phyloP scores from a whole-genome alignment of 2,888 invertebrate genomes.

The Napeogenes inachia region DNA sequence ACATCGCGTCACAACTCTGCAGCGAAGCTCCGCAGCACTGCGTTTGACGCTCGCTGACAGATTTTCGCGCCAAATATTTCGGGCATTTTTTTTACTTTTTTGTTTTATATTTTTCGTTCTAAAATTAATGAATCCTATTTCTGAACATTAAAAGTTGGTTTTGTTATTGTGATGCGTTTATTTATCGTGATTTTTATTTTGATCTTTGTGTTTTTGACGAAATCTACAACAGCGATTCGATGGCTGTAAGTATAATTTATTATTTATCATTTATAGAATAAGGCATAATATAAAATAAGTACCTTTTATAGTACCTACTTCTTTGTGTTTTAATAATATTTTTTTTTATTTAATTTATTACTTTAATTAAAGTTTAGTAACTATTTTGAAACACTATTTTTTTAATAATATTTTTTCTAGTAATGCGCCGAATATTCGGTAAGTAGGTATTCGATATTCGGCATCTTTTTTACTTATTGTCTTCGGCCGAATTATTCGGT shows the following conservation, averaged over 20 bases:
- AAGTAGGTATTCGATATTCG: too few relatives aligned
- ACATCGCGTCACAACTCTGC: slow-evolving; percentile 29
- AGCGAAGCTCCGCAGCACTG: slow-evolving; percentile 37
- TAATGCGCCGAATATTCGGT: too few relatives aligned
- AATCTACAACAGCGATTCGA: slow-evolving; percentile 66
- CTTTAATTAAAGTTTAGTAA: too few relatives aligned
- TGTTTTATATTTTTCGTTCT: slow-evolving; percentile 11
- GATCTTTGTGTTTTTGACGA: slow-evolving; percentile 71
- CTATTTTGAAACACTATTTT: too few relatives aligned
- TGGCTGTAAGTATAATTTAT: slow-evolving; percentile 65
- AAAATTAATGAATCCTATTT: slow-evolving; percentile 18
- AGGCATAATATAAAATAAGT: background rate
- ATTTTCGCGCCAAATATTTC: slow-evolving; percentile 64
- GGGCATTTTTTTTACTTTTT: slow-evolving; percentile 36
- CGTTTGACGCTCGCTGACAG: slow-evolving; percentile 39
- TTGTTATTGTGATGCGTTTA: slow-evolving; percentile 62
- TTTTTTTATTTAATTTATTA: too few relatives aligned
- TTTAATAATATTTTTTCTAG: too few relatives aligned
- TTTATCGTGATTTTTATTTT: slow-evolving; percentile 64
- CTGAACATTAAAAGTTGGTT: slow-evolving; percentile 15
- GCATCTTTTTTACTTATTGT: too few relatives aligned
- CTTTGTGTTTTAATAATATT: too few relatives aligned
- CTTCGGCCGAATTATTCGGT: too few relatives aligned
- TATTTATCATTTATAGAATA: slow-evolving; percentile 6
- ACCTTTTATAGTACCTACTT: too few relatives aligned